Base-by-base conservation (phyloP, 1,140 invertebrate genomes). In the Alviniconcha marisindica region DNA sequence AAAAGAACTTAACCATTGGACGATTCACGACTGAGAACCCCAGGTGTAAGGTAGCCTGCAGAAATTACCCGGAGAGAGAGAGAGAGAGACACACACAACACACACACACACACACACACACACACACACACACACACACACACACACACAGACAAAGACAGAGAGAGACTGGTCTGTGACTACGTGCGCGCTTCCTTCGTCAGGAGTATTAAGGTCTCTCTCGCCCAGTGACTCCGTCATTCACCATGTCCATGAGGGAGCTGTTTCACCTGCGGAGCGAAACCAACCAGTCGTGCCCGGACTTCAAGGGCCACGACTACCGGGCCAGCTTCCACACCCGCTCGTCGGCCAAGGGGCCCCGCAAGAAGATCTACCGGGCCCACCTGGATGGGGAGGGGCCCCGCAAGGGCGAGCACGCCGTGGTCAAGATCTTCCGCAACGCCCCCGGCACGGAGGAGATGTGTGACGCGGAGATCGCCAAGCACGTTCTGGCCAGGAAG, bases 331-430 rank as follows among this genome's bases (percentile, higher is more conserved):
- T 86, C 60, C 51, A 86, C 42, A 83, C 77, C 24, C 73, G 73
- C 15, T 78, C 82, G 0, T 74, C 76, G 10, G 78, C 82, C n/a
- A 83, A 82, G 36, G 85, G 85, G 1, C 69, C 51, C 18, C 31
- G 85, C 12, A 86, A 86, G 66, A 83, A 83, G 51, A 86, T 84
- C 24, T 86, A 83, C 82, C 73, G 79, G 51, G 85, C 82, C 36
- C 82, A 83, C 36, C 79, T 86, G 28, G 82, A 84, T 21, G 85
- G 85, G 14, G 63, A 78, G n/a, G 85, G 85, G 1, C 85, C 85
- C 7, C 51, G 82, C n/a, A 86, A 86, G 71, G 85, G 85, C 0
- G 82, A 86, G 69, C 79, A 81, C 24, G 82, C 82, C 15, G 82
- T 82, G 44, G 82, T 86, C 3, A 86, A 86, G 79, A 79, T 84